Conservation (phyloP, 2,797 vertebrate genomes). For the Steatocranus sp. region DNA sequence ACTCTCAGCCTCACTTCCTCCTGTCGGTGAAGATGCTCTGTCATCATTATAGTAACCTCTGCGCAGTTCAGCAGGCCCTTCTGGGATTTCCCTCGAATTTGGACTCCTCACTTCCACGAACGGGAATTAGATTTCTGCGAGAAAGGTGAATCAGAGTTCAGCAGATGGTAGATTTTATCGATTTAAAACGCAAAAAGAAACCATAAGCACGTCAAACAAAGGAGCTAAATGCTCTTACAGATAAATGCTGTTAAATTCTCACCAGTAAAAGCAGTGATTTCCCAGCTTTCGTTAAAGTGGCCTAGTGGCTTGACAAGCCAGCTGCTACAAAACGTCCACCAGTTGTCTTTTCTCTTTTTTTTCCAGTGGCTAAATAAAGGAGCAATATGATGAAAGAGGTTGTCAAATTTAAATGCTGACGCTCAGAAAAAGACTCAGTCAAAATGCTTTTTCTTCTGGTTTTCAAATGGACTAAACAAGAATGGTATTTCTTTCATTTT, state of each 20-base stretch:
- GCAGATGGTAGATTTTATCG: not conserved
- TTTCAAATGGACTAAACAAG: not conserved
- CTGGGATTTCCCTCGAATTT: not conserved
- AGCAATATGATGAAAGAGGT: not conserved
- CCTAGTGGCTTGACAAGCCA: not conserved
- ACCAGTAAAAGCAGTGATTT: not conserved
- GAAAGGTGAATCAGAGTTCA: not conserved
- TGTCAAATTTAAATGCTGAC: conserved; percentile 1
- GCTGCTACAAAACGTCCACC: not conserved
- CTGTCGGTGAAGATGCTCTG: not conserved
- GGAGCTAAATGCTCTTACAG: not conserved
- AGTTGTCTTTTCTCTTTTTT: not conserved
- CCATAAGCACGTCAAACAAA: not conserved
- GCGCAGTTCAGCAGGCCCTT: not conserved
- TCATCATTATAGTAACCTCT: not conserved
- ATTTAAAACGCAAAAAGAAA: not conserved
- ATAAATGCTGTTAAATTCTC: not conserved
- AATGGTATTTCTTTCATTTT: not conserved
- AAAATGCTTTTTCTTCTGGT: not conserved
- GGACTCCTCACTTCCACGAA: not conserved
- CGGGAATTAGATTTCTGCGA: not conserved
- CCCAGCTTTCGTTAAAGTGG: not conserved
- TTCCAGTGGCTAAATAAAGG: not conserved
- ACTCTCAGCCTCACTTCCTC: not conserved
- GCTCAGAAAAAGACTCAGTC: not conserved